These are phyloP conservation scores for Circaetus gallicus DNA, from an alignment of 2,113 vertebrate species.

Conservation along the genomic window DNA sequence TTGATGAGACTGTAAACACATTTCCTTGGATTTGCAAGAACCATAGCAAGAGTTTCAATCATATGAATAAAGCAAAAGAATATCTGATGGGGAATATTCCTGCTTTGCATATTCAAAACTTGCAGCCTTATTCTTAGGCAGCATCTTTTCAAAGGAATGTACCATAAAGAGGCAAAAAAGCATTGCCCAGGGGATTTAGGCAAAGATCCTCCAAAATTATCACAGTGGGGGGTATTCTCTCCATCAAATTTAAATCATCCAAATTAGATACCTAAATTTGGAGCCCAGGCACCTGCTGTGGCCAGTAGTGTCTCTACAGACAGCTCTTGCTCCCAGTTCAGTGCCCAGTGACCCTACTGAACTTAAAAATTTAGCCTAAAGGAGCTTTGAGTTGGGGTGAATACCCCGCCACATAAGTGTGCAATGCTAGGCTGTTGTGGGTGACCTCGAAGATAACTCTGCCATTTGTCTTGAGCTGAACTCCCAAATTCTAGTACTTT, in stretches of 20 bases:
- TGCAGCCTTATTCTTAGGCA: conserved; percentile 40
- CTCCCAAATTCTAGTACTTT: neutral
- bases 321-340: neutral
- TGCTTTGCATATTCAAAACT: conserved; percentile 69
- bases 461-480: neutral
- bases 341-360: neutral
- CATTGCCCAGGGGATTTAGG: conserved; percentile 32
- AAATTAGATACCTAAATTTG: neutral
- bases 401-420: neutral
- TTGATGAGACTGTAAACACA: conserved; percentile 70
- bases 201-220: conserved; percentile 29
- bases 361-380: neutral
- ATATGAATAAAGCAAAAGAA: conserved; percentile 64
- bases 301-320: neutral
- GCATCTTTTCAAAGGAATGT: conserved; percentile 38
- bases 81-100: conserved; percentile 60
- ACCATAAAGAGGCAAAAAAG: conserved; percentile 9
- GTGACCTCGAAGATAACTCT: accelerated
- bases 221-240: neutral
- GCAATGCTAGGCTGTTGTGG: neutral
- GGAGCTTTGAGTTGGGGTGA: neutral
- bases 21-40: conserved; percentile 67
- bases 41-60: conserved; percentile 55
- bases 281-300: neutral
- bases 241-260: neutral